A percentile compares a stretch with the other conserved stretches of the same genome.
Evolutionary conservation across 2,888 invertebrate genomes (phyloP).

Genomic region (Tetranychus piercei): DNA sequence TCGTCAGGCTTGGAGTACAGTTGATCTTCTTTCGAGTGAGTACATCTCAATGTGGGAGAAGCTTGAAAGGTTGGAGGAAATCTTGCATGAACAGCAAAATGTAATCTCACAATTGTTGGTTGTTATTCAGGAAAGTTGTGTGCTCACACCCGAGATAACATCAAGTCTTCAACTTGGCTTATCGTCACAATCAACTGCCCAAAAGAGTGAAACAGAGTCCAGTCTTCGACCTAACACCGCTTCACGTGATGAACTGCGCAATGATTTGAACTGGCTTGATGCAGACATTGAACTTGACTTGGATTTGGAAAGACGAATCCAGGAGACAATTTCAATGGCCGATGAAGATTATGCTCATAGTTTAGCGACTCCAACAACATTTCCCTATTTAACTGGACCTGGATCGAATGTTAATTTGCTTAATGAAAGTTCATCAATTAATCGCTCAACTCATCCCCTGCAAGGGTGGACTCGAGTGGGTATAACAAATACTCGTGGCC

Average conservation of each 20-base stretch:
- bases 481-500: background rate
- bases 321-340: background rate
- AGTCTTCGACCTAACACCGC: conserved; percentile 30
- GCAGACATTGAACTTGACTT: conserved; percentile 3
- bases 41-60: conserved; percentile 86
- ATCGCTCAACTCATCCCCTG: background rate
- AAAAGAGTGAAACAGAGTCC: conserved; percentile 40
- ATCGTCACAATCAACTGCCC: background rate
- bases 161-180: background rate
- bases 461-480: conserved; percentile 12
- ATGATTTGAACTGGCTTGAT: background rate
- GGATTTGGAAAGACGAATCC: background rate
- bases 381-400: background rate
- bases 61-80: conserved; percentile 64
- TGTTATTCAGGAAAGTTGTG: conserved; percentile 3
- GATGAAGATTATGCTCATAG: background rate
- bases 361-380: background rate
- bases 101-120: conserved; percentile 63
- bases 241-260: background rate
- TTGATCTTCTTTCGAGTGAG: conserved; percentile 72
- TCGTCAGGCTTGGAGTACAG: conserved; percentile 75
- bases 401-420: background rate
- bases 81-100: conserved; percentile 68
- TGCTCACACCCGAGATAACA: background rate
- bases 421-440: background rate